Base-by-base conservation (phyloP, 2,797 vertebrate species). In the Lerista edwardsae region DNA sequence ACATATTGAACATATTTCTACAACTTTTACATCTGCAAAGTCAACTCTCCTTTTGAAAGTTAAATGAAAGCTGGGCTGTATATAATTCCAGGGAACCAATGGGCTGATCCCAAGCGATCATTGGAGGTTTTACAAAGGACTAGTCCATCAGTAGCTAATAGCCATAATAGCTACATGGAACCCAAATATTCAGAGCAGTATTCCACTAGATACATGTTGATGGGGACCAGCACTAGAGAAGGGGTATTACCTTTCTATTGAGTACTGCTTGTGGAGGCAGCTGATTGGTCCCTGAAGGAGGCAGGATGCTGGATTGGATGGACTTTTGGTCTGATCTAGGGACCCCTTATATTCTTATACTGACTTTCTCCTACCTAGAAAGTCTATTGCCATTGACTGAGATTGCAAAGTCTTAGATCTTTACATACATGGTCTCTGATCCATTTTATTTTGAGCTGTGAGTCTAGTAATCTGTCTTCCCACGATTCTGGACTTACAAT, bases 401-500 rank as follows among this genome's bases (percentile, higher is more conserved):
- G 34, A 41, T 8, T 3, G 34, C 34, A 29, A 39, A 7, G 19
- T 39, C 25, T 77, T n/a, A n/a, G n/a, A n/a, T 17, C 21, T 23
- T 77, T 34, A n/a, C 86, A 91, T 72, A 69, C 81, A 86, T 84
- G 10, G 36, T 6, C 71, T 36, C 23, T 29, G 2, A 5, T n/a
- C 75, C 80, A 87, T 89, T 85, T 91, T 51, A 82, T 81, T 80
- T 31, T 0, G 0, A 77, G 85, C 87, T 87, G 75, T 0, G 1
- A 89, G 86, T 86, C 41, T 79, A 87, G 72, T 71, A 31, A 44
- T 21, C 51, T 55, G 71, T 87, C 75, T 82, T 91, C 82, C 21
- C 62, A 34, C 41, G 47, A 65, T 27, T 47, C 27, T 67, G 34
- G 62, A 9, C 21, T 25, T 67, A 51, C 41, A 68, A 1, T 67